phyloP scores from a whole-genome alignment of 2,888 invertebrate genomes.

The Patella ulyssiponensis region DNA sequence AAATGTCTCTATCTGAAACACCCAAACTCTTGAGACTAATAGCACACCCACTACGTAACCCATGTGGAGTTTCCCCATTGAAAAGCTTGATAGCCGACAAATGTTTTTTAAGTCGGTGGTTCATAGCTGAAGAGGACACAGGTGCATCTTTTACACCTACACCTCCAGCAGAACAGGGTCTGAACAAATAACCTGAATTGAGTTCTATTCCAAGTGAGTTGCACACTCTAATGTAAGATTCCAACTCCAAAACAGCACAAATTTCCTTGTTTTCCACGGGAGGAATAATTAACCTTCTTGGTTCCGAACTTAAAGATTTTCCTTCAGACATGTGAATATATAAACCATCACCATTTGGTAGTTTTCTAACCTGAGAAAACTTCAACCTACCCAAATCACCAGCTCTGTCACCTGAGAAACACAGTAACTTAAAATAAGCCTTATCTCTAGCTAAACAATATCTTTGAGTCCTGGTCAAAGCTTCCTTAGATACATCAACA shows the following conservation, averaged over 20 bases:
- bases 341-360: neutral
- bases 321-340: neutral
- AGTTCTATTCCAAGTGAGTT: neutral
- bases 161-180: neutral
- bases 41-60: slow-evolving; percentile 18
- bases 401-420: too few relatives aligned
- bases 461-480: neutral
- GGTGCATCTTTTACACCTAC: slow-evolving; percentile 11
- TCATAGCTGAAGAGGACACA: slow-evolving; percentile 14
- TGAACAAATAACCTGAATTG: slow-evolving; percentile 18
- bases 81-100: neutral
- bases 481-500: neutral
- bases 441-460: neutral
- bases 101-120: slow-evolving; percentile 17
- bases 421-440: neutral
- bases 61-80: slow-evolving; percentile 18
- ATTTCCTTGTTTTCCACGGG: neutral
- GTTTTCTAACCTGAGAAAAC: neutral
- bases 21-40: slow-evolving; percentile 1
- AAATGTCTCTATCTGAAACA: slow-evolving; percentile 7
- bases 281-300: neutral
- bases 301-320: neutral
- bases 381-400: neutral
- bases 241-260: neutral
- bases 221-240: neutral